Percentiles rank a stretch among this genome's conserved stretches.
Conservation (phyloP, 1,140 invertebrate species). For the Anastrepha ludens region DNA sequence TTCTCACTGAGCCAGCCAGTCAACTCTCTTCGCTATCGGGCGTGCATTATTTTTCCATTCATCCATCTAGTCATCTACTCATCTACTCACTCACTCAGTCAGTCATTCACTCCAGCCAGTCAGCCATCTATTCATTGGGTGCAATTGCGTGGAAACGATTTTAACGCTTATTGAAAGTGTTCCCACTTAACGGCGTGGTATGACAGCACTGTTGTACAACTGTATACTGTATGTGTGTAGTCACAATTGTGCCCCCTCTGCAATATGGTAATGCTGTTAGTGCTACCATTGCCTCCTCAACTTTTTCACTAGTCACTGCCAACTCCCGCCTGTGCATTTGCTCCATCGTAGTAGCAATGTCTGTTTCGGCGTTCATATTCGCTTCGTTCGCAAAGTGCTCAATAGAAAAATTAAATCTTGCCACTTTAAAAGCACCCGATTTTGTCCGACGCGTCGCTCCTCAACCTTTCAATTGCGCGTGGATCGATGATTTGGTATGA, state of each 20-base stretch:
- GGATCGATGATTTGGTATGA: constrained; percentile 15
- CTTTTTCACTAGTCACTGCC: constrained; percentile 10
- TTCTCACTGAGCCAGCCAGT: too few relatives aligned
- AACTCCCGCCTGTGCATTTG: not conserved
- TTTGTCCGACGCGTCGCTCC: not conserved
- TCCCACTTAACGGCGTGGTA: constrained; percentile 10
- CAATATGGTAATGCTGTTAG: not conserved
- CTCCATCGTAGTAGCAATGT: not conserved
- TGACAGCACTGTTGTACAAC: not conserved
- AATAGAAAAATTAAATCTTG: constrained; percentile 47
- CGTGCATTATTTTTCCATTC: not conserved
- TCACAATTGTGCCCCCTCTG: not conserved
- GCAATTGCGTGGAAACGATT: constrained; percentile 52
- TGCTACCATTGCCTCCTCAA: not conserved
- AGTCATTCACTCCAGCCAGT: constrained; percentile 3
- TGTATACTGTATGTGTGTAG: not conserved
- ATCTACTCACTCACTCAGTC: constrained; percentile 6
- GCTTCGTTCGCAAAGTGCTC: not conserved
- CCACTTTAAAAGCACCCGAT: constrained; percentile 37
- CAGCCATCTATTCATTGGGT: constrained; percentile 48
- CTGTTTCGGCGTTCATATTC: not conserved
- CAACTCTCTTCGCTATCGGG: too few relatives aligned
- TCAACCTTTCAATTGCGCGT: not conserved
- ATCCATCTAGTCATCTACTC: not conserved
- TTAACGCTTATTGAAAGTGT: constrained; percentile 46